phyloP scores from a whole-genome alignment of 2,888 invertebrate species.

The Torymus auratus region DNA sequence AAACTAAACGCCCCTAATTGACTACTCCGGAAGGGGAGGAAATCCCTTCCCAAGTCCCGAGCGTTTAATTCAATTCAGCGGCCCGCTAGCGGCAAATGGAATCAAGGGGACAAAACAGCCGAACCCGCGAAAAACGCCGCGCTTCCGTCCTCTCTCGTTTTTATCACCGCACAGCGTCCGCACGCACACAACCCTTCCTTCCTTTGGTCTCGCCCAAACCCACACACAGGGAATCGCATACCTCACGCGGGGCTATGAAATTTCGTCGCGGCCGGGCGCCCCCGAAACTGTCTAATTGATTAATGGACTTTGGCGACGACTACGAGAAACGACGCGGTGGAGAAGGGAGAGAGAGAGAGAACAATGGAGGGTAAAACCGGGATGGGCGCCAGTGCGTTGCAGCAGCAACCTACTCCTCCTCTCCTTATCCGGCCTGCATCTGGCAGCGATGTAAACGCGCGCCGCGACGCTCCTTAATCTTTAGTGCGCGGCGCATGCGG shows the following conservation, averaged over 20 bases:
- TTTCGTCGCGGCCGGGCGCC: conserved; percentile 15
- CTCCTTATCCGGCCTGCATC: conserved; percentile 34
- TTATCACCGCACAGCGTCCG: too few relatives aligned
- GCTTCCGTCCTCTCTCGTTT: too few relatives aligned
- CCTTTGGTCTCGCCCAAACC: too few relatives aligned
- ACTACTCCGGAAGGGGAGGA: background rate
- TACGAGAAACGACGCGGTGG: conserved; percentile 18
- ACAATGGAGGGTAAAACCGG: conserved; percentile 42
- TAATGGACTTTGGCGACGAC: conserved; percentile 39
- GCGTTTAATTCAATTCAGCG: conserved; percentile 13
- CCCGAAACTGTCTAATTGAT: conserved; percentile 43
- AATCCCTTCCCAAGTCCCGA: background rate
- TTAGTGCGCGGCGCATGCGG: conserved; percentile 20
- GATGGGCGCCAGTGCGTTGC: background rate
- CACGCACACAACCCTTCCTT: too few relatives aligned
- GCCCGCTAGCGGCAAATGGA: background rate
- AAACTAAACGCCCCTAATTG: conserved; percentile 2
- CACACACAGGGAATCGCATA: background rate
- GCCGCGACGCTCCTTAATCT: conserved; percentile 56
- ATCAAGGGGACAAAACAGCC: background rate
- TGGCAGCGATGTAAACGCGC: conserved; percentile 58
- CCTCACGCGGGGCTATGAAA: background rate
- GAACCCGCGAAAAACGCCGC: background rate
- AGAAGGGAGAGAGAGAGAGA: background rate
- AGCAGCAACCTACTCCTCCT: background rate